phyloP scores from a whole-genome alignment of 2,888 invertebrate species.

The Orthonevra nobilis region DNA sequence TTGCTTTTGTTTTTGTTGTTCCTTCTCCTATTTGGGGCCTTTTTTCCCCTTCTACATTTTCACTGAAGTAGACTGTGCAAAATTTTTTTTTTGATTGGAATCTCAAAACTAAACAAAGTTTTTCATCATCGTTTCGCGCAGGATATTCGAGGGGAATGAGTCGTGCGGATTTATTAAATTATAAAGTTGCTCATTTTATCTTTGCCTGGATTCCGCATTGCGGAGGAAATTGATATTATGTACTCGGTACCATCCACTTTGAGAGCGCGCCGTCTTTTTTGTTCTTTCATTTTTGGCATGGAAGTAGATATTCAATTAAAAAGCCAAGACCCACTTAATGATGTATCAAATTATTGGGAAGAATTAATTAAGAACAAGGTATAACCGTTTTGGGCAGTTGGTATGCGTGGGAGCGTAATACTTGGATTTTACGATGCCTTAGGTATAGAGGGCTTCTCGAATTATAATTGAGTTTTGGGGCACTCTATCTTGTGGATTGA shows the following conservation, averaged over 20 bases:
- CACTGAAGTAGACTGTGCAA: constrained; percentile 17
- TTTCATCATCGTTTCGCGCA: too few species aligned
- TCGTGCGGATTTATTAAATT: constrained; percentile 58
- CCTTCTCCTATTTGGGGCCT: background rate
- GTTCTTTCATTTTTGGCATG: constrained; percentile 1
- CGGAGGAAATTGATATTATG: constrained; percentile 61
- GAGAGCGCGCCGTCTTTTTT: background rate
- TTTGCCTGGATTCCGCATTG: constrained; percentile 41
- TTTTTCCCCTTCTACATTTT: background rate
- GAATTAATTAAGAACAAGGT: constrained; percentile 43
- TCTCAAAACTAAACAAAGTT: constrained; percentile 69
- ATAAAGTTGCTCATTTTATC: constrained; percentile 55
- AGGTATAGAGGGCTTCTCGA: background rate
- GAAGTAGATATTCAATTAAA: constrained; percentile 56
- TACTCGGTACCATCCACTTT: background rate
- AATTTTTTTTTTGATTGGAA: constrained; percentile 67
- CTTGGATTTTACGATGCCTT: background rate
- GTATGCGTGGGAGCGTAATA: background rate
- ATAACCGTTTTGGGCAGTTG: constrained; percentile 2
- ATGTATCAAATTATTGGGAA: constrained; percentile 52
- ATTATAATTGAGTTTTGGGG: background rate
- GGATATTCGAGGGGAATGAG: too few species aligned
- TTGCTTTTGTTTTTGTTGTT: background rate
- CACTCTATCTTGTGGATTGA: too few species aligned
- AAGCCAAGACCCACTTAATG: constrained; percentile 44